Conservation (phyloP, 2,888 invertebrate genomes). For the Drosophila emarginata region DNA sequence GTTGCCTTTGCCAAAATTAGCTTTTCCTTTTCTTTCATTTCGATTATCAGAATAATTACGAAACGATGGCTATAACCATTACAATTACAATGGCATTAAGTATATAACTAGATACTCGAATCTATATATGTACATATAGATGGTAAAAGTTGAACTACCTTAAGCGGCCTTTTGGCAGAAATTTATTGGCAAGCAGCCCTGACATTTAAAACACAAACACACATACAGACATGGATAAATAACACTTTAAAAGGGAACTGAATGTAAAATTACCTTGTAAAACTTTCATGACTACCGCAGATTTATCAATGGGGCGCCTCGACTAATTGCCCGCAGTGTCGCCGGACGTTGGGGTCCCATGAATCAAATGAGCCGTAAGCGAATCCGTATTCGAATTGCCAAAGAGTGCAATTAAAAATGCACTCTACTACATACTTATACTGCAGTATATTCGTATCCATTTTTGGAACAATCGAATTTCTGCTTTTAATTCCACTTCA, state of each 20-base stretch:
- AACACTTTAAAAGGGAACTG: conserved; percentile 22
- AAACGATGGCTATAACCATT: conserved; percentile 52
- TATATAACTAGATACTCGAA: conserved; percentile 26
- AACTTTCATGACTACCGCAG: conserved; percentile 60
- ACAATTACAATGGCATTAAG: conserved; percentile 45
- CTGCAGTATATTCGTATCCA: conserved; percentile 11
- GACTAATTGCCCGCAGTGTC: conserved; percentile 55
- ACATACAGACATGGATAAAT: background rate
- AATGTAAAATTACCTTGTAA: conserved; percentile 65
- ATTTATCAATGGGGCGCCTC: conserved; percentile 59
- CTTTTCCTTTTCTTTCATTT: conserved; percentile 32
- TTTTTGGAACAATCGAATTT: conserved; percentile 9
- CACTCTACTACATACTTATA: conserved; percentile 26
- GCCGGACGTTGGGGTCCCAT: conserved; percentile 35
- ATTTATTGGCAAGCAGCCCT: conserved; percentile 58
- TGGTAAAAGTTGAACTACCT: conserved; percentile 51
- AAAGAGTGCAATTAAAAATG: conserved; percentile 49
- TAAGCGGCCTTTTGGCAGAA: conserved; percentile 35
- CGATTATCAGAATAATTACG: conserved; percentile 69
- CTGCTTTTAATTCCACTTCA: conserved; percentile 17
- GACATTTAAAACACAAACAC: conserved; percentile 50
- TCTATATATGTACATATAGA: conserved; percentile 9
- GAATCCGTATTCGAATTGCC: conserved; percentile 8
- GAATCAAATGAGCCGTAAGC: conserved; percentile 51
- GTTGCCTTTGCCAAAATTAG: conserved; percentile 39